A percentile compares a stretch with the other conserved stretches of the same genome.
phyloP scores from a whole-genome alignment of 2,113 vertebrate species.

The Azemiops feae region DNA sequence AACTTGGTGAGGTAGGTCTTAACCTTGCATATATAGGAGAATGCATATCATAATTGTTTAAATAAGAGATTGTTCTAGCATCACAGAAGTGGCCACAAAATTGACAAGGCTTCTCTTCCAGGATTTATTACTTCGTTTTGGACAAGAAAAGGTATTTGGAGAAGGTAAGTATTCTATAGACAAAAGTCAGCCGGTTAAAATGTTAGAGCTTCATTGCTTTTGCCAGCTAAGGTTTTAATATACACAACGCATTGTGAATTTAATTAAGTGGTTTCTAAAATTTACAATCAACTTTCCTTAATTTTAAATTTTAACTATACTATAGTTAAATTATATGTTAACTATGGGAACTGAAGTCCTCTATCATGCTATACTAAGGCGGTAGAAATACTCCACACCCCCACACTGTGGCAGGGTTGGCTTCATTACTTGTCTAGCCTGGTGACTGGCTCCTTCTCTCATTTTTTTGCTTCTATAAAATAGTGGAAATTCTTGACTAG shows the following conservation, averaged over 20 bases:
- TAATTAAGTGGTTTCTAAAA: neutral
- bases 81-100: neutral
- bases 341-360: too few species aligned
- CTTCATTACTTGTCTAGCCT: neutral
- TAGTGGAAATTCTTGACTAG: neutral
- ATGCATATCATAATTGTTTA: neutral
- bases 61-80: neutral
- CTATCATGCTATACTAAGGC: neutral
- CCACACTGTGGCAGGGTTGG: neutral
- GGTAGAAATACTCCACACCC: neutral
- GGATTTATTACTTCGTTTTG: neutral
- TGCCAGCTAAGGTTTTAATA: neutral
- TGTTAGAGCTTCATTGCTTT: neutral
- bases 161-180: conserved; percentile 42
- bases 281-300: neutral
- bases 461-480: neutral
- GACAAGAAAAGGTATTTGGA: conserved; percentile 15
- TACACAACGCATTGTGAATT: neutral
- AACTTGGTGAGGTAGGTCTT: conserved; percentile 39
- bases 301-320: neutral
- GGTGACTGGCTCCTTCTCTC: neutral
- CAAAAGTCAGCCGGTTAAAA: conserved; percentile 26
- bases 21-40: conserved; percentile 12
- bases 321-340: neutral
- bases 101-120: neutral